Conservation (phyloP, 1,140 invertebrate species). For the Schlechtendalia chinensis region DNA sequence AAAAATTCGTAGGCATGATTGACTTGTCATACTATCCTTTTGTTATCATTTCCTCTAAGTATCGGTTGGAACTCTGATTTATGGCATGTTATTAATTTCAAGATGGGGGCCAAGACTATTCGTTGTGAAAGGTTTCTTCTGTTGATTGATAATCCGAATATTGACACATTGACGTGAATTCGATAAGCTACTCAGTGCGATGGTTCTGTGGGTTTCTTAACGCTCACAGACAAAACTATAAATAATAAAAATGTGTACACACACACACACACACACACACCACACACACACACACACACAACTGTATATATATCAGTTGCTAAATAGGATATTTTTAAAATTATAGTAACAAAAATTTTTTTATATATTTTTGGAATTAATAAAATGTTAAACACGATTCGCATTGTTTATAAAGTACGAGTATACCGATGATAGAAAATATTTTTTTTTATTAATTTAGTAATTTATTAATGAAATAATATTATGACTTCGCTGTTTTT, state of each 20-base stretch:
- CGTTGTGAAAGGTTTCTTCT: conserved; percentile 23
- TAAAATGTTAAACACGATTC: too few relatives aligned
- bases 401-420: too few relatives aligned
- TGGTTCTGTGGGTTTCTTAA: neutral
- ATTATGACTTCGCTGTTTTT: too few relatives aligned
- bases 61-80: conserved; percentile 36
- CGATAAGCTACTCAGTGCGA: conserved; percentile 33
- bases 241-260: neutral
- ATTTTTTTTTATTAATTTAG: too few relatives aligned
- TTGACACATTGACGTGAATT: conserved; percentile 47
- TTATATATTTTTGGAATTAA: too few relatives aligned
- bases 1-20: conserved; percentile 32
- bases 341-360: too few relatives aligned
- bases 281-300: too few relatives aligned
- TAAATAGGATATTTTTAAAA: too few relatives aligned
- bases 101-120: neutral
- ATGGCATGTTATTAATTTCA: conserved; percentile 37
- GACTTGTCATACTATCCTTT: conserved; percentile 45
- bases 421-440: too few relatives aligned
- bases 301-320: too few relatives aligned
- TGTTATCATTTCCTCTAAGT: conserved; percentile 3
- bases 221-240: neutral
- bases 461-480: too few relatives aligned
- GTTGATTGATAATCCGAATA: conserved; percentile 47
- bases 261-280: too few relatives aligned